Conservation (phyloP, 2,888 invertebrate species). For the Aspidiotus destructor region DNA sequence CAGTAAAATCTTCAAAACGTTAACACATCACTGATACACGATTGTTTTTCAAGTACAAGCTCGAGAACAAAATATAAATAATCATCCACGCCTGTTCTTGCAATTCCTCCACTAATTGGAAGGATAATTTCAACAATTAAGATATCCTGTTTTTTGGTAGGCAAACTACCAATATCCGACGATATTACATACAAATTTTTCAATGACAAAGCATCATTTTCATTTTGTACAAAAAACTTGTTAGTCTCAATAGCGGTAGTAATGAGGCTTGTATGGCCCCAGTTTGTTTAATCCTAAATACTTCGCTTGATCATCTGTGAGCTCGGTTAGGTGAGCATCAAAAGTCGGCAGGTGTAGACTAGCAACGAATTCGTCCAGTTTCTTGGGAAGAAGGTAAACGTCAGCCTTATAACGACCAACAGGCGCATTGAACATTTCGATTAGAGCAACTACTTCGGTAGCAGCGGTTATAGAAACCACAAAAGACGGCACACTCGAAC, state of each 20-base stretch:
- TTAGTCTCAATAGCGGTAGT: constrained; percentile 63
- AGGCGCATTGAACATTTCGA: constrained; percentile 94
- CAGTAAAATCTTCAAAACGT: too few relatives aligned
- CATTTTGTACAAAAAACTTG: not conserved
- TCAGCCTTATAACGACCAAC: constrained; percentile 90
- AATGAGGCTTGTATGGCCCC: constrained; percentile 97
- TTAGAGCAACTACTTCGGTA: constrained; percentile 83
- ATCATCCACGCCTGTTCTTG: too few relatives aligned
- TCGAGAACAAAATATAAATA: too few relatives aligned
- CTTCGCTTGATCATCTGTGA: constrained; percentile 93
- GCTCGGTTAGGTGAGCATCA: constrained; percentile 92
- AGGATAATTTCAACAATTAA: too few relatives aligned
- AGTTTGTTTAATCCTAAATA: constrained; percentile 95
- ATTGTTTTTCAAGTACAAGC: too few relatives aligned
- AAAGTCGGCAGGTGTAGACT: constrained; percentile 93
- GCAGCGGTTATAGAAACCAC: constrained; percentile 96
- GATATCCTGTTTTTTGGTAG: too few relatives aligned
- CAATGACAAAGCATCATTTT: too few relatives aligned
- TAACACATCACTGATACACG: too few relatives aligned
- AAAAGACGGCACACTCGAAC: constrained; percentile 94
- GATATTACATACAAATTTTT: too few relatives aligned
- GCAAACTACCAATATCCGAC: too few relatives aligned
- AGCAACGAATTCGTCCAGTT: constrained; percentile 97
- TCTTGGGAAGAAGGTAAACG: constrained; percentile 94
- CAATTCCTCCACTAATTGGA: too few relatives aligned